phyloP scores from a whole-genome alignment of 2,888 invertebrate genomes.

The Selenia dentaria region DNA sequence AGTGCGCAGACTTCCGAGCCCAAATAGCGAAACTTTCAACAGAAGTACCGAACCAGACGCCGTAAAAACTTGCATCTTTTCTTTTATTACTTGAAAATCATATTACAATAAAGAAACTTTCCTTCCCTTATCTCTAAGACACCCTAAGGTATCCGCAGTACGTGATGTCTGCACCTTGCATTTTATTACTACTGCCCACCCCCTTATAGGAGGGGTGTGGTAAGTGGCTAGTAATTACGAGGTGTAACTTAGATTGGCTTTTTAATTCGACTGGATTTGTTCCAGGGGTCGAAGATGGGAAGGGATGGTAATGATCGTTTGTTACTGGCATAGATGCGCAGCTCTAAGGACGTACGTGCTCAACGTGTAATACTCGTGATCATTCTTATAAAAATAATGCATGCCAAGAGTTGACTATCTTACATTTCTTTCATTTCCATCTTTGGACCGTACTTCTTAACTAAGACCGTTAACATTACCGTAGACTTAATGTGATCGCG shows the following conservation, averaged over 20 bases:
- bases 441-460: no score
- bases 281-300: conserved; percentile 20
- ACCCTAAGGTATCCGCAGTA: conserved; percentile 24
- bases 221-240: conserved; percentile 79
- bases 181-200: conserved; percentile 57
- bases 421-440: no score
- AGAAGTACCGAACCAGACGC: conserved; percentile 14
- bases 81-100: conserved; percentile 37
- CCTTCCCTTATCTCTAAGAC: conserved; percentile 16
- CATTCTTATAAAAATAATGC: not conserved
- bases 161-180: conserved; percentile 38
- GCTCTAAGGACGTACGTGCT: conserved; percentile 2
- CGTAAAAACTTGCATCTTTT: conserved; percentile 25
- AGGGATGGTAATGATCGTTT: conserved; percentile 23
- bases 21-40: conserved; percentile 11
- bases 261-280: conserved; percentile 61
- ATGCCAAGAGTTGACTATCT: no score
- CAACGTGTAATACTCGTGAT: not conserved
- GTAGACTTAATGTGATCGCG: no score
- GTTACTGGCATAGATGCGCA: conserved; percentile 6
- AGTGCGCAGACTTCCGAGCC: not conserved
- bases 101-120: conserved; percentile 37
- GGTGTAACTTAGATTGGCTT: conserved; percentile 82
- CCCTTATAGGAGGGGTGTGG: conserved; percentile 64
- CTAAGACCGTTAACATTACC: no score